A percentile compares a stretch with the other conserved stretches of the same genome.
Evolutionary conservation across 2,888 invertebrate species (phyloP).

Genomic region (Tuberolachnus salignus): DNA sequence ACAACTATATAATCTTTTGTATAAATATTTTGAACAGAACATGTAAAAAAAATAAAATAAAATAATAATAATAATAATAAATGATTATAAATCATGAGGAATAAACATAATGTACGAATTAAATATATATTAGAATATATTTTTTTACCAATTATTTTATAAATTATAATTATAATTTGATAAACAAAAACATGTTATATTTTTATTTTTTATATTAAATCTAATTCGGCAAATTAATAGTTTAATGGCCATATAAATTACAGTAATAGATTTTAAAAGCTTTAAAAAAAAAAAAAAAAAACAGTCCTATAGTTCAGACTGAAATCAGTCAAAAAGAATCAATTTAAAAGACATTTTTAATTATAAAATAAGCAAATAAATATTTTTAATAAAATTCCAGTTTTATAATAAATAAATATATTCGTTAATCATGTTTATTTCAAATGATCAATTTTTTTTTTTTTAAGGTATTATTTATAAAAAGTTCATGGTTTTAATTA

Average conservation of each 20-base stretch:
- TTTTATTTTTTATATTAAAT: not conserved
- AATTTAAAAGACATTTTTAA: not conserved
- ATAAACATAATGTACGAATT: not conserved
- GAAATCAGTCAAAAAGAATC: not conserved
- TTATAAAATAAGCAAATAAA: not conserved
- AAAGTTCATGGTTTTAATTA: not conserved
- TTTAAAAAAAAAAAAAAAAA: too few species aligned
- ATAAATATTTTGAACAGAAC: too few species aligned
- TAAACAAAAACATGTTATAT: not conserved
- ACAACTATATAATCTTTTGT: not conserved
- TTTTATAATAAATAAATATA: not conserved
- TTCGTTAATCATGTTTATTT: not conserved
- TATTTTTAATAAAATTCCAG: not conserved
- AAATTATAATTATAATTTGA: too few species aligned
- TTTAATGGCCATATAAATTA: too few species aligned
- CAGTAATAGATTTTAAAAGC: too few species aligned
- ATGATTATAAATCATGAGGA: not conserved
- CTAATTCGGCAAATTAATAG: too few species aligned
- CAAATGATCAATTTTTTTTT: not conserved
- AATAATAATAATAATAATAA: not conserved
- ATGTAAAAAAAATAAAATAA: not conserved
- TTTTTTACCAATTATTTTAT: too few species aligned
- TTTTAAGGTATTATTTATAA: not conserved
- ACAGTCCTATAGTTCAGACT: too few species aligned
- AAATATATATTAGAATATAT: too few species aligned